Percentiles rank a stretch among this genome's conserved stretches.
phyloP scores from a whole-genome alignment of 2,888 invertebrate genomes.

The Seira musarum region DNA sequence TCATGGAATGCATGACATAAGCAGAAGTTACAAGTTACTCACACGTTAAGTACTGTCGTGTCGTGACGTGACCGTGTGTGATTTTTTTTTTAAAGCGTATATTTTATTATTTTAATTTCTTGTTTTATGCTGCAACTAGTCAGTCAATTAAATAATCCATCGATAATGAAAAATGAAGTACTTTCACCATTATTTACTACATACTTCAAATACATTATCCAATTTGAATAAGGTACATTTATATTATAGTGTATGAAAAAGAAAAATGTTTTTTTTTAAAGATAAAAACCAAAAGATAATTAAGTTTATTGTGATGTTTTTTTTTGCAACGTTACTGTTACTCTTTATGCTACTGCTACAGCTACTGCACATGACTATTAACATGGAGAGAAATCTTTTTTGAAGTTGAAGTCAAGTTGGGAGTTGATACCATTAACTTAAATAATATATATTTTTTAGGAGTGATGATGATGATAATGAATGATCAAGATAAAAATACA shows the following conservation, averaged over 20 bases:
- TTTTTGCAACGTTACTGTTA: not conserved
- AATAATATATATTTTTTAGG: not conserved
- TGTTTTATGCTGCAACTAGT: constrained; percentile 60
- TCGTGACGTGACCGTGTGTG: too few species aligned
- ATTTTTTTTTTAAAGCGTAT: constrained; percentile 49
- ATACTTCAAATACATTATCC: too few species aligned
- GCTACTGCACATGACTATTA: not conserved
- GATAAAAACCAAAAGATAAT: not conserved
- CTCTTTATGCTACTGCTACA: too few species aligned
- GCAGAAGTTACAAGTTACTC: constrained; percentile 34
- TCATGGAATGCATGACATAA: constrained; percentile 40
- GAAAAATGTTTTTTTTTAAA: not conserved
- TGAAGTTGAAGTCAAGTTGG: not conserved
- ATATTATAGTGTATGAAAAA: too few species aligned
- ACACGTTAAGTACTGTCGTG: too few species aligned
- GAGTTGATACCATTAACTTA: not conserved
- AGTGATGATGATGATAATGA: not conserved
- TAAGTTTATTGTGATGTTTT: not conserved
- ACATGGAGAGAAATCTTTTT: not conserved
- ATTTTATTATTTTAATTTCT: constrained; percentile 56
- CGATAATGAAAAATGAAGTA: too few species aligned
- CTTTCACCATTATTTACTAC: constrained; percentile 62
- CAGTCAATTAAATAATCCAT: constrained; percentile 60
- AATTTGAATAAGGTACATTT: too few species aligned
- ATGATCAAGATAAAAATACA: too few species aligned